Conservation (phyloP, 2,113 vertebrate species). For the Gyps fulvus region DNA sequence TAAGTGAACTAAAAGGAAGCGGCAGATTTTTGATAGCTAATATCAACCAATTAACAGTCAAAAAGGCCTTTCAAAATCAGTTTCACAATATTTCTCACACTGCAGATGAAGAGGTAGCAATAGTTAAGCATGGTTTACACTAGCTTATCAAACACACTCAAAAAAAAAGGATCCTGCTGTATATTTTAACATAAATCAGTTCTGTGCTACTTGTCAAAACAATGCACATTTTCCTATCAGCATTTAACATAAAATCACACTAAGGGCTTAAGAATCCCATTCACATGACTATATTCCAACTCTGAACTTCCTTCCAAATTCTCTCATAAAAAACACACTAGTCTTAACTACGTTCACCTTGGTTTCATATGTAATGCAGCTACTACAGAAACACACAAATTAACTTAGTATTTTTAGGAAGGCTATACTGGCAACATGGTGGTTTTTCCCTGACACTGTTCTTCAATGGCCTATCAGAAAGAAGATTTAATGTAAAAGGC, state of each 20-base stretch:
- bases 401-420: not conserved
- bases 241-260: not conserved
- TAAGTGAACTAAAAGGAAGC: not conserved
- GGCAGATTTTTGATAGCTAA: not conserved
- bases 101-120: not conserved
- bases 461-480: not conserved
- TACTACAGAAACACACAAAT: not conserved
- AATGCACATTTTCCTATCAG: not conserved
- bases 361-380: not conserved
- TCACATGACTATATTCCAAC: not conserved
- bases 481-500: not conserved
- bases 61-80: not conserved
- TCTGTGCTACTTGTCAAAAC: not conserved
- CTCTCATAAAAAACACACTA: not conserved
- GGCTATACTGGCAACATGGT: not conserved
- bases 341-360: not conserved
- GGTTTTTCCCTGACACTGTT: not conserved
- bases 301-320: not conserved
- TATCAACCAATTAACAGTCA: slow-evolving; percentile 8
- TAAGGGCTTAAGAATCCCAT: not conserved
- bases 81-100: not conserved
- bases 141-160: not conserved
- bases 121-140: not conserved
- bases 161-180: not conserved
- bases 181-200: not conserved